phyloP scores from a whole-genome alignment of 2,113 vertebrate species.

The Polypterus bichir region DNA sequence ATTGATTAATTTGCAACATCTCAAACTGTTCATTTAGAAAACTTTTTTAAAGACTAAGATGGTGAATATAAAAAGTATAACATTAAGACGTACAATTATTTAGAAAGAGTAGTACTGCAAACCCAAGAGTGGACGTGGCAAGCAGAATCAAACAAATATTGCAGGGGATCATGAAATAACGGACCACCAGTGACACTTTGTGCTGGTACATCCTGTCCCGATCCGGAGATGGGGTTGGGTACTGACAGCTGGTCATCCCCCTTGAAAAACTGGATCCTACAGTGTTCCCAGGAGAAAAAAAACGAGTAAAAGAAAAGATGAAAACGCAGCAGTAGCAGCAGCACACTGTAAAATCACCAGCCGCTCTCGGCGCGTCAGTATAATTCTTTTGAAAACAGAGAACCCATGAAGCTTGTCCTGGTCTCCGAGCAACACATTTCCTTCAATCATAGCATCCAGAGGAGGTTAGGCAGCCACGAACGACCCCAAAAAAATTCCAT shows the following conservation, averaged over 20 bases:
- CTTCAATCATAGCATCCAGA: background rate
- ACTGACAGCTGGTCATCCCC: conserved; percentile 78
- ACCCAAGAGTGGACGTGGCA: conserved; percentile 80
- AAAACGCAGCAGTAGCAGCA: background rate
- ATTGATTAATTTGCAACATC: too few species aligned
- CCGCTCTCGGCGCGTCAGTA: conserved; percentile 18
- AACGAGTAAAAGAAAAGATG: too few species aligned
- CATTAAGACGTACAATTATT: conserved; percentile 79
- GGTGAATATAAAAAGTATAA: too few species aligned
- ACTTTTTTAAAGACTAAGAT: too few species aligned
- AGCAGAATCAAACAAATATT: conserved; percentile 94
- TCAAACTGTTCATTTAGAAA: too few species aligned
- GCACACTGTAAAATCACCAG: conserved; percentile 5
- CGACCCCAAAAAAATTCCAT: too few species aligned
- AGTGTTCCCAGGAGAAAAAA: conserved; percentile 33
- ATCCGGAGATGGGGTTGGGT: conserved; percentile 55
- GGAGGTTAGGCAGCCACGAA: too few species aligned
- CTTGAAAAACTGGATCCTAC: conserved; percentile 39
- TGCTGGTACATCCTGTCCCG: conserved; percentile 74
- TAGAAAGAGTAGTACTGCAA: conserved; percentile 88
- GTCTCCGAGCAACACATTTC: conserved; percentile 45
- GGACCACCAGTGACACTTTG: conserved; percentile 85
- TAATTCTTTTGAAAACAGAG: conserved; percentile 29
- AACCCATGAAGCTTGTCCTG: conserved; percentile 26
- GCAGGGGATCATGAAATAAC: conserved; percentile 93